Base-by-base conservation (phyloP, 1,140 invertebrate genomes). In the Bombus terrestris region DNA sequence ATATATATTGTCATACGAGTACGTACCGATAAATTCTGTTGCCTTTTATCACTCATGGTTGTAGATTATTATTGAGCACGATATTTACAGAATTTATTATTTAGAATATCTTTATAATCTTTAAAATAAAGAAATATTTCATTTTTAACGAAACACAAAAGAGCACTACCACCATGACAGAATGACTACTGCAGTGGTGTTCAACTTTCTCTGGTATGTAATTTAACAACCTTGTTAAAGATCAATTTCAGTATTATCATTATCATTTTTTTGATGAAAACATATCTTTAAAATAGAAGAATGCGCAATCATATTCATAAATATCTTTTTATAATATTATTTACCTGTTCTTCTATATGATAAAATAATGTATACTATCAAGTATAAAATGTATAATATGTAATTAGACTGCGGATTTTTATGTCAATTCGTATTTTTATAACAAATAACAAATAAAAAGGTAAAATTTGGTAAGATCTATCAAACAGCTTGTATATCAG, bases 1-100 rank as follows among this genome's bases (percentile, higher is more conserved):
- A 47, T 32, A 13, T 53, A 47, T 32, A n/a, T 22, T 18, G 28
- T 77, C 13, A 22, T 28, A 22, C 28, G 25, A 64, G 32, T 76
- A 76, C 72, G 35, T 66, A 90, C 90, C 39, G 90, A 91, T 57
- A 91, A 81, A 79, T 73, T 91, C 4, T 90, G 82, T 32, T 90
- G 90, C 18, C 90, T 90, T 71, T 91, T 91, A 41, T 91, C 90
- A 47, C 74, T 64, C 90, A 91, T 91, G 15, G 22, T 41, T 66
- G 13, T 18, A n/a, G 39, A 15, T 80, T 32, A 28, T 85, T 64
- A 71, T 37, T 39, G 4, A 15, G 0, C 1, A 32, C 32, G 32
- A 53, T 71, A n/a, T 59, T 84, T 25, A 73, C 15, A 47, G 28
- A 59, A 69, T 64, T 5, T 32, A 18, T 37, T 32, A 0, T 18